Evolutionary conservation across 2,888 invertebrate genomes (phyloP).

Genomic region (Coenonympha glycerion): DNA sequence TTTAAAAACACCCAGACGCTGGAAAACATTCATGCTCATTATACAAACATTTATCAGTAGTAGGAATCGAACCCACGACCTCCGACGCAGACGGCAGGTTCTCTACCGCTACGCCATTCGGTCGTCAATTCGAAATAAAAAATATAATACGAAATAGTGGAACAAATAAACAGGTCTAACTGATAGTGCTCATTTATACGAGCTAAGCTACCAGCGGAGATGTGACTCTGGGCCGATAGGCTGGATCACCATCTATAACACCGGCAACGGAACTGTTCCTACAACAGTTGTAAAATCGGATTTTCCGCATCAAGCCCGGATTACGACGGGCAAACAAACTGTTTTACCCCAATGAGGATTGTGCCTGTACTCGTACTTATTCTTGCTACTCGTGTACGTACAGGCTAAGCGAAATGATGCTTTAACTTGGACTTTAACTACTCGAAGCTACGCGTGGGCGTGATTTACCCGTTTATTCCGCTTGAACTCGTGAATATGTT

Average conservation of each 20-base stretch:
- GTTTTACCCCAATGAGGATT: constrained; percentile 7
- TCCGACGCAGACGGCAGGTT: too few relatives aligned
- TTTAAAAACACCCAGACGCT: too few relatives aligned
- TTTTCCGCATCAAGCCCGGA: constrained; percentile 9
- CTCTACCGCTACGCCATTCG: too few relatives aligned
- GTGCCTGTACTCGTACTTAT: background rate
- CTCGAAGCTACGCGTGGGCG: too few relatives aligned
- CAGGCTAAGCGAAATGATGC: background rate
- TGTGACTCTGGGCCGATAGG: constrained; percentile 3
- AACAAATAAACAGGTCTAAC: background rate
- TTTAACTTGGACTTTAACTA: too few relatives aligned
- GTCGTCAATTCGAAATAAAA: too few relatives aligned
- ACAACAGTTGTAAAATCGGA: constrained; percentile 13
- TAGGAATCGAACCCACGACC: too few relatives aligned
- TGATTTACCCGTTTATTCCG: too few relatives aligned
- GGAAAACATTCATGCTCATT: too few relatives aligned
- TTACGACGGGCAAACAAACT: constrained; percentile 8
- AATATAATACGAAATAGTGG: background rate
- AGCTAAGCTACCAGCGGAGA: constrained; percentile 2
- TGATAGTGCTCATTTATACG: background rate
- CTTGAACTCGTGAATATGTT: too few relatives aligned
- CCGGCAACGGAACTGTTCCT: constrained; percentile 10
- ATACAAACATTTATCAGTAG: too few relatives aligned
- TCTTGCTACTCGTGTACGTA: background rate
- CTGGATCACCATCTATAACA: constrained; percentile 11